A percentile compares a stretch with the other conserved stretches of the same genome.
These are phyloP conservation scores for Drosophila pachea DNA, from an alignment of 1,140 invertebrate species.

Conservation along the genomic window DNA sequence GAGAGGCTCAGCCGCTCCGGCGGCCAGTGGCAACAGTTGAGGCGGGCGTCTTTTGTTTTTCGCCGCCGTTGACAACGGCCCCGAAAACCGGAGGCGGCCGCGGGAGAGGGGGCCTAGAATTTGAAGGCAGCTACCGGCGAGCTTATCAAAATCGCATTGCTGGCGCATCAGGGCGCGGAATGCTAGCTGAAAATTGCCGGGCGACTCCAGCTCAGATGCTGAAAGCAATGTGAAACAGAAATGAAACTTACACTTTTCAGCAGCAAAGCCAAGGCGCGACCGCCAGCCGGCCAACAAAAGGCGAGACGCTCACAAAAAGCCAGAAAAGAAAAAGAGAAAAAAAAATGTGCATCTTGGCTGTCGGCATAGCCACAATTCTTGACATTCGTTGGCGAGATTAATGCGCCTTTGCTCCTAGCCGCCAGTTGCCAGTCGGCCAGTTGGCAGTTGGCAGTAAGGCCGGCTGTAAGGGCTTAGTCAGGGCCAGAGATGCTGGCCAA, in stretches of 20 bases:
- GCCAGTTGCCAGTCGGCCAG: conserved; percentile 24
- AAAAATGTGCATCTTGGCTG: conserved; percentile 32
- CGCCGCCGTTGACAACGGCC: conserved; percentile 46
- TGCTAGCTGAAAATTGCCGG: conserved; percentile 66
- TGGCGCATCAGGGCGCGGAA: conserved; percentile 47
- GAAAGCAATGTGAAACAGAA: conserved; percentile 65
- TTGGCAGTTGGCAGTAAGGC: background rate
- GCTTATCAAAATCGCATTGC: conserved; percentile 69
- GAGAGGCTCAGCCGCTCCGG: conserved; percentile 4
- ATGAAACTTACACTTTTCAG: conserved; percentile 76
- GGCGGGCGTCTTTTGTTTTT: conserved; percentile 45
- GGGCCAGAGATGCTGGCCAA: conserved; percentile 30
- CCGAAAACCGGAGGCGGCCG: conserved; percentile 1
- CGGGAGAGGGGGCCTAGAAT: conserved; percentile 13
- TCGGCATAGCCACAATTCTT: conserved; percentile 75
- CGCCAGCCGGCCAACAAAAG: background rate
- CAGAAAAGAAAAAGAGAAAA: too few relatives aligned
- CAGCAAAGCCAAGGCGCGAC: conserved; percentile 23
- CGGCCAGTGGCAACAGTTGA: conserved; percentile 19
- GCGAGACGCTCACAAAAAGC: conserved; percentile 18
- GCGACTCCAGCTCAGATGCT: background rate
- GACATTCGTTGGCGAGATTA: conserved; percentile 75
- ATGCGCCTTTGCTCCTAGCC: conserved; percentile 74
- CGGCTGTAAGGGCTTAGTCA: conserved; percentile 12
- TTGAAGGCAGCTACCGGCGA: conserved; percentile 16